Percentiles rank a stretch among this genome's conserved stretches.
phyloP scores from a whole-genome alignment of 2,888 invertebrate genomes.

The Fragum fragum region DNA sequence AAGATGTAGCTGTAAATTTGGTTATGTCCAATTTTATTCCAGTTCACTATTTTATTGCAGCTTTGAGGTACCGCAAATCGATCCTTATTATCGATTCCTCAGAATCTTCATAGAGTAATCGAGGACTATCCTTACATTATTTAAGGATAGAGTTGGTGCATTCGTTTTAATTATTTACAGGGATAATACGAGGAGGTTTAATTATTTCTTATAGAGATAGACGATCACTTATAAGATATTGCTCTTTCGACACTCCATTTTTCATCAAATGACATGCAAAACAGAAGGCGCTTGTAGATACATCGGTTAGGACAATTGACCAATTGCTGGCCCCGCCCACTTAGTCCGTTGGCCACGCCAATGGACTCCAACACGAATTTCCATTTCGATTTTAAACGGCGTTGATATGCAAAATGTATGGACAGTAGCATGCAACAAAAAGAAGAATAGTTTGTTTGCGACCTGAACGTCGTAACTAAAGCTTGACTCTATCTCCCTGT shows the following conservation, averaged over 20 bases:
- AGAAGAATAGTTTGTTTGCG: too few relatives aligned
- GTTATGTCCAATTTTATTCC: constrained; percentile 28
- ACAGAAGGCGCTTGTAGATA: background rate
- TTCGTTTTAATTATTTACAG: constrained; percentile 1
- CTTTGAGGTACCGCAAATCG: constrained; percentile 16
- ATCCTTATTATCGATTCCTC: constrained; percentile 1
- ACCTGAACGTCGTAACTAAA: too few relatives aligned
- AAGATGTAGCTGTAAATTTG: constrained; percentile 16
- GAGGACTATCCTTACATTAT: constrained; percentile 11
- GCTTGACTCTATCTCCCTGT: background rate
- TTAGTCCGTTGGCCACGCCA: too few relatives aligned
- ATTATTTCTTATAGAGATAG: background rate
- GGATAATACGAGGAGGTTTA: background rate
- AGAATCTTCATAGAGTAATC: background rate
- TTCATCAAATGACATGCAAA: too few relatives aligned
- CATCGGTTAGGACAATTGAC: too few relatives aligned
- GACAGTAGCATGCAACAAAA: too few relatives aligned
- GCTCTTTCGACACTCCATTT: too few relatives aligned
- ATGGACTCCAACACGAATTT: too few relatives aligned
- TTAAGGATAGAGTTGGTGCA: constrained; percentile 12
- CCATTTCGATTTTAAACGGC: too few relatives aligned
- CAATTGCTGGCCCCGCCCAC: too few relatives aligned
- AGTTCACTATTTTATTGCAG: constrained; percentile 19
- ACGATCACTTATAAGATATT: too few relatives aligned
- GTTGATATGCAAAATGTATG: too few relatives aligned